phyloP scores from a whole-genome alignment of 2,113 vertebrate species.

The Todiramphus chloris region DNA sequence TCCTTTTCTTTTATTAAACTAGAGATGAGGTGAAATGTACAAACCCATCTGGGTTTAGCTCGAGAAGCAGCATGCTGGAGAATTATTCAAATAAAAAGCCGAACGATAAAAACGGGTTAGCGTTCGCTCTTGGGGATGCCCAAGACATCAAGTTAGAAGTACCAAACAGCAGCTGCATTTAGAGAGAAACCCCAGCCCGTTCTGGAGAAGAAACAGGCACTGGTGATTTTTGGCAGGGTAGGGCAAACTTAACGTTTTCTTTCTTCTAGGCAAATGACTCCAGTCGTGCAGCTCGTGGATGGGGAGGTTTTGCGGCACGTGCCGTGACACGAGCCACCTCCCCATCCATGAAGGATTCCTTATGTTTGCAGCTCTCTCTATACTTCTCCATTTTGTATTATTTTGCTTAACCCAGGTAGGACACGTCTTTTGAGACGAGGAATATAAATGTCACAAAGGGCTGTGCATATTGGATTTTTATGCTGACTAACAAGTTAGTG shows the following conservation, averaged over 20 bases:
- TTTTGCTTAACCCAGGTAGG: background rate
- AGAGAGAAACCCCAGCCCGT: background rate
- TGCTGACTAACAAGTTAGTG: background rate
- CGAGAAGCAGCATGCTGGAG: background rate
- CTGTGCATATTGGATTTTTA: background rate
- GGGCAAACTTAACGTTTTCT: background rate
- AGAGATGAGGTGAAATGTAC: background rate
- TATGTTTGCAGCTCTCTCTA: background rate
- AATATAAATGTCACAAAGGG: background rate
- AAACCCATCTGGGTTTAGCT: background rate
- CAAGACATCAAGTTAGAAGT: background rate
- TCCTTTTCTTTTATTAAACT: background rate
- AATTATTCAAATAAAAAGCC: background rate
- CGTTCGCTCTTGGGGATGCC: background rate
- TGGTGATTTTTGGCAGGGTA: background rate
- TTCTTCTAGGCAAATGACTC: background rate
- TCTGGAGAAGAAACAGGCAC: background rate
- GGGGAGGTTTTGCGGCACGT: background rate
- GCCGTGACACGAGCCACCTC: no score
- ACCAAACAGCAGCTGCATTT: background rate
- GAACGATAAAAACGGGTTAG: no score
- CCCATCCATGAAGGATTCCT: background rate
- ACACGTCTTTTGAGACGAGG: background rate
- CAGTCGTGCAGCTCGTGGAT: background rate
- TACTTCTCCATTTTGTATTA: accelerated